Percentiles rank a stretch among this genome's conserved stretches.
Conservation (phyloP, 1,140 invertebrate genomes). For the Ips typographus region DNA sequence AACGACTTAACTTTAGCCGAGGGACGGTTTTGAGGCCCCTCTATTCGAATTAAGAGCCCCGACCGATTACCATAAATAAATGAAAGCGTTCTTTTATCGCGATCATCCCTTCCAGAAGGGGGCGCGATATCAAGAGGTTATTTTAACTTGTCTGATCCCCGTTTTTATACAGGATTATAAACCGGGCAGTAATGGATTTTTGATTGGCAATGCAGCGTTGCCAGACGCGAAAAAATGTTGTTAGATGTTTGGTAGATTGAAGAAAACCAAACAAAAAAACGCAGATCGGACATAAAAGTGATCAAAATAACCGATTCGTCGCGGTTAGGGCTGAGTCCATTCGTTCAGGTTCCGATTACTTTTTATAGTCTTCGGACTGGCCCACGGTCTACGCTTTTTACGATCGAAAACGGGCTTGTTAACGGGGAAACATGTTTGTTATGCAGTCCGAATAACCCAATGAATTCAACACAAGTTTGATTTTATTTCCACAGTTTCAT, state of each 20-base stretch:
- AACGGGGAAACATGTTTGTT: constrained; percentile 40
- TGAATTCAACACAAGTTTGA: too few species aligned
- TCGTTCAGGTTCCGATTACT: constrained; percentile 37
- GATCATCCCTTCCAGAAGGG: not conserved
- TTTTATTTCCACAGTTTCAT: too few species aligned
- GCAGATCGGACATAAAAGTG: constrained; percentile 11
- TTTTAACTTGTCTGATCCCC: constrained; percentile 27
- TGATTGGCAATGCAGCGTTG: not conserved
- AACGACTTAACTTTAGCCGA: constrained; percentile 25
- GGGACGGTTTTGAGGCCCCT: constrained; percentile 21
- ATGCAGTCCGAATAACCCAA: not conserved
- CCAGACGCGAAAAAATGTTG: not conserved
- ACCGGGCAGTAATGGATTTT: constrained; percentile 18
- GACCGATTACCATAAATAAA: constrained; percentile 45
- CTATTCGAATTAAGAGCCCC: constrained; percentile 25
- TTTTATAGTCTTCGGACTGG: constrained; percentile 27
- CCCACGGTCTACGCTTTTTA: constrained; percentile 27
- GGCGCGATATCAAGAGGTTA: constrained; percentile 31
- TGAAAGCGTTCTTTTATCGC: constrained; percentile 39
- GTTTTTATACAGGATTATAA: constrained; percentile 29
- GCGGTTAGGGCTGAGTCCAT: constrained; percentile 19
- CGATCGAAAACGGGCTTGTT: constrained; percentile 38
- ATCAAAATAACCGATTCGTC: constrained; percentile 38
- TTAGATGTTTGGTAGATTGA: not conserved
- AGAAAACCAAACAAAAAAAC: not conserved